A percentile compares a stretch with the other conserved stretches of the same genome.
Conservation (phyloP, 2,888 invertebrate species). For the Archips crataeganus region DNA sequence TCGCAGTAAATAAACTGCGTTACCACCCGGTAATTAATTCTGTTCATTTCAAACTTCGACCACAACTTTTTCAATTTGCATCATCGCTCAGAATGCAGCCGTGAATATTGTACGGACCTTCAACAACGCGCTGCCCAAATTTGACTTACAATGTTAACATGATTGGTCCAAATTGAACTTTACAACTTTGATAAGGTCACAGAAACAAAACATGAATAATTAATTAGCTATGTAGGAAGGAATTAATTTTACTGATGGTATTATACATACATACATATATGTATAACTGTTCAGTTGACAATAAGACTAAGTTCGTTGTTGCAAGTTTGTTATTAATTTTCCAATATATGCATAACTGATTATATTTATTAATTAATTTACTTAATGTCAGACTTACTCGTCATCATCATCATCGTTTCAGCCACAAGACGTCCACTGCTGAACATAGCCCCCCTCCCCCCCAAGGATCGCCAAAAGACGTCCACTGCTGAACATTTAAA, state of each 20-base stretch:
- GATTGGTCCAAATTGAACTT: neutral
- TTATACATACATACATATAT: too few relatives aligned
- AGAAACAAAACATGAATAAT: neutral
- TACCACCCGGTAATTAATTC: constrained; percentile 58
- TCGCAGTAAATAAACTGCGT: constrained; percentile 40
- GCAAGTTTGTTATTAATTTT: neutral
- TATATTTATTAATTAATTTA: too few relatives aligned
- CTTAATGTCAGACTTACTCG: too few relatives aligned
- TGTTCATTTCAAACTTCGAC: constrained; percentile 56
- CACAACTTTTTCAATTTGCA: constrained; percentile 72
- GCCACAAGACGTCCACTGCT: too few relatives aligned
- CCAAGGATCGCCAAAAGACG: too few relatives aligned
- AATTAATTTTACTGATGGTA: too few relatives aligned
- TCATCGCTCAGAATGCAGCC: constrained; percentile 54
- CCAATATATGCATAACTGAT: neutral
- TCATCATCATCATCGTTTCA: too few relatives aligned
- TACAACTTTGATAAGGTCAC: neutral
- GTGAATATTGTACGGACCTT: constrained; percentile 47
- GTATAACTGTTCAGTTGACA: neutral
- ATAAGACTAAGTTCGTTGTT: neutral
- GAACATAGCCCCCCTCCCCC: too few relatives aligned
- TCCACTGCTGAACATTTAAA: too few relatives aligned
- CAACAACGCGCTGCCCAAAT: constrained; percentile 31
- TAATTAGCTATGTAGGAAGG: too few relatives aligned
- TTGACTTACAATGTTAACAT: neutral